These are phyloP conservation scores for Phocides pigmalion DNA, from an alignment of 1,140 invertebrate species.

Conservation along the genomic window DNA sequence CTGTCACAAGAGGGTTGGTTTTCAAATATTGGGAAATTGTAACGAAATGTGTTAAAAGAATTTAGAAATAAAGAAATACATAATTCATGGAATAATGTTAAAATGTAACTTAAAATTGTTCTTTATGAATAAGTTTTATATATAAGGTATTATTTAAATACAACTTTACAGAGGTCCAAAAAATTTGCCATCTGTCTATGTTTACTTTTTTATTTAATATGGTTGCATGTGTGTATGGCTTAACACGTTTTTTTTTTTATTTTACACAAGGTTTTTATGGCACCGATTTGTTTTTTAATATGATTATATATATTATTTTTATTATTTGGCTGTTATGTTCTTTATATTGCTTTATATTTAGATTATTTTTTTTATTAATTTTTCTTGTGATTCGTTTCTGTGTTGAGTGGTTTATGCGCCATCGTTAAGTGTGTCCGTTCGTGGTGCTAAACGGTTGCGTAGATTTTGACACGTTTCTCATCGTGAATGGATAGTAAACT, in stretches of 20 bases:
- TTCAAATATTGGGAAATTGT: too few species aligned
- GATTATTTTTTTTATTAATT: conserved; percentile 28
- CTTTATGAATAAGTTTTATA: too few species aligned
- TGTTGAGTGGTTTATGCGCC: conserved; percentile 16
- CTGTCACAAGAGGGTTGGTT: too few species aligned
- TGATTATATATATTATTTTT: conserved; percentile 40
- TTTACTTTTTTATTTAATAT: background rate
- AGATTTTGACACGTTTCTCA: background rate
- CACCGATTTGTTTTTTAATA: conserved; percentile 47
- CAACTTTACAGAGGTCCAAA: too few species aligned
- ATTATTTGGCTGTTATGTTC: conserved; percentile 70
- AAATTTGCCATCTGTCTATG: too few species aligned
- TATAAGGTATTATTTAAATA: too few species aligned
- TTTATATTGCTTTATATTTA: conserved; percentile 40
- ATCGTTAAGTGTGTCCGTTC: background rate
- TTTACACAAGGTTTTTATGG: conserved; percentile 43
- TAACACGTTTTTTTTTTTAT: conserved; percentile 43
- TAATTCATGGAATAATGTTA: too few species aligned
- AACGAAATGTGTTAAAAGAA: too few species aligned
- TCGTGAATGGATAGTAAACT: background rate
- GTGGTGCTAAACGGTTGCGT: background rate
- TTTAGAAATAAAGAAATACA: too few species aligned
- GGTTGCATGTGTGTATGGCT: conserved; percentile 51
- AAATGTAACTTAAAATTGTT: too few species aligned
- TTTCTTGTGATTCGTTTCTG: conserved; percentile 29